Conservation (phyloP, 2,888 invertebrate genomes). For the Napeogenes sylphis region DNA sequence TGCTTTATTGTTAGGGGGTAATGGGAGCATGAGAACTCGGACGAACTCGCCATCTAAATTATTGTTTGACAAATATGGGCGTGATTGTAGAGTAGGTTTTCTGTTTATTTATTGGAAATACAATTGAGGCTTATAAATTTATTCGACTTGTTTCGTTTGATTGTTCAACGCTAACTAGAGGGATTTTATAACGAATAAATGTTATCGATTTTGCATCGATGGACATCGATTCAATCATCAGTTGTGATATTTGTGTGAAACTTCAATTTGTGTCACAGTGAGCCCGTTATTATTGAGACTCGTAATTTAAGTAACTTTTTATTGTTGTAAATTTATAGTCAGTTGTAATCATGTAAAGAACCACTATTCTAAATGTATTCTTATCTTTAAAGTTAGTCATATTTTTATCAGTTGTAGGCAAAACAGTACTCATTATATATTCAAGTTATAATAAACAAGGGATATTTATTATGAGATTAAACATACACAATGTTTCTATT, state of each 20-base stretch:
- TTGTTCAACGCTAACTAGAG: too few relatives aligned
- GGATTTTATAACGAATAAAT: too few relatives aligned
- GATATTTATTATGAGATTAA: background rate
- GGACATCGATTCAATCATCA: too few relatives aligned
- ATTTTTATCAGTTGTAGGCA: background rate
- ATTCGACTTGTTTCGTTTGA: too few relatives aligned
- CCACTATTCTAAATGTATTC: background rate
- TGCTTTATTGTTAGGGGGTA: slow-evolving; percentile 61
- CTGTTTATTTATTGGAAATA: background rate
- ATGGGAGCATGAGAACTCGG: slow-evolving; percentile 73
- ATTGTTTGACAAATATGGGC: slow-evolving; percentile 67
- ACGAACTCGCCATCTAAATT: slow-evolving; percentile 58
- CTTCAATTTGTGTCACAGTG: too few relatives aligned
- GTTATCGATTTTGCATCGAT: too few relatives aligned
- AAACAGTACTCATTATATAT: background rate
- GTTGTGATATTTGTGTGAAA: too few relatives aligned
- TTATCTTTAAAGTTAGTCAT: background rate
- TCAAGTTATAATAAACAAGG: slow-evolving; percentile 2
- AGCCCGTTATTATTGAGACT: too few relatives aligned
- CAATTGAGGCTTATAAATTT: background rate
- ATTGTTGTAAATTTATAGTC: too few relatives aligned
- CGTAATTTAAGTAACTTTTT: too few relatives aligned
- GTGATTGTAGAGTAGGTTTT: slow-evolving; percentile 48
- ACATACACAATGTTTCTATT: background rate
- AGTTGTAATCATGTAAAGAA: background rate